Evolutionary conservation across 2,797 vertebrate species (phyloP).

Genomic region (Siniperca obscura): DNA sequence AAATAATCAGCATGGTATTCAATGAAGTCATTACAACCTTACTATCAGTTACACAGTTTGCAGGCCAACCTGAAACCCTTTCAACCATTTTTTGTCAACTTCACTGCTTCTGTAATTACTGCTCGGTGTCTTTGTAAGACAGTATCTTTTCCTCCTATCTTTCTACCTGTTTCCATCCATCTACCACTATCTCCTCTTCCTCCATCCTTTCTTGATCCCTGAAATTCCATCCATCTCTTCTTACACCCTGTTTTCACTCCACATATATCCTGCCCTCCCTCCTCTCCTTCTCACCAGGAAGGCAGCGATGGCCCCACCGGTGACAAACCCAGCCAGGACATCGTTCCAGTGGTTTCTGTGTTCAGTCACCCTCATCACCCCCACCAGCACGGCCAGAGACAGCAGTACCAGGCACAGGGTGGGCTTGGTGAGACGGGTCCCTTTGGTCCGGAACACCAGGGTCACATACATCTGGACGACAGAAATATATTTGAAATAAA

Average conservation of each 20-base stretch:
- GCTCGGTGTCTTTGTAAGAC: neutral
- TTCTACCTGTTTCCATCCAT: neutral
- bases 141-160: neutral
- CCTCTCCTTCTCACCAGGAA: conserved; percentile 87
- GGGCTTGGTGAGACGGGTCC: conserved; percentile 92
- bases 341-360: conserved; percentile 95
- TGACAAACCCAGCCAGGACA: conserved; percentile 90
- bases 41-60: neutral
- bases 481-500: neutral
- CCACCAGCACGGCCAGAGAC: conserved; percentile 91
- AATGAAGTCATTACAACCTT: neutral
- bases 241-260: neutral
- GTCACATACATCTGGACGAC: conserved; percentile 92
- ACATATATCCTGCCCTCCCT: neutral
- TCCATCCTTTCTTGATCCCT: neutral
- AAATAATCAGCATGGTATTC: neutral
- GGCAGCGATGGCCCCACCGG: conserved; percentile 90
- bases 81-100: neutral
- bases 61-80: neutral
- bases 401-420: conserved; percentile 89
- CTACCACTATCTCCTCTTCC: neutral
- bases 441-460: conserved; percentile 90
- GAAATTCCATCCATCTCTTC: neutral
- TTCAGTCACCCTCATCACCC: conserved; percentile 91
- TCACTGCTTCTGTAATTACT: neutral